Evolutionary conservation across 2,888 invertebrate species (phyloP).

Genomic region (Panorpa germanica): DNA sequence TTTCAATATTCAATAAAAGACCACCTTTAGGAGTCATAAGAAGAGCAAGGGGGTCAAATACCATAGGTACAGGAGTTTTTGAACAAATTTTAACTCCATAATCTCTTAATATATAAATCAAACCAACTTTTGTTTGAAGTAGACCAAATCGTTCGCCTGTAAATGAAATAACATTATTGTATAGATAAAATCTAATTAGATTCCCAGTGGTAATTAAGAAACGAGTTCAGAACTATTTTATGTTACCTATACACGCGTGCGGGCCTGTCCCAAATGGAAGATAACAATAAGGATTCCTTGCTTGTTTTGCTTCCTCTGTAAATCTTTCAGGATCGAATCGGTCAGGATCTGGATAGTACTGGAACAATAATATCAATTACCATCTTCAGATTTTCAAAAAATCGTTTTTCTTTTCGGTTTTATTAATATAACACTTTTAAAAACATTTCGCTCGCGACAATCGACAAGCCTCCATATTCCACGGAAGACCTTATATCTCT

Average conservation of each 20-base stretch:
- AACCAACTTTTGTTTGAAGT: constrained; percentile 22
- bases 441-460: too few species aligned
- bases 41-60: constrained; percentile 19
- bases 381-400: too few species aligned
- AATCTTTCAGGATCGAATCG: constrained; percentile 23
- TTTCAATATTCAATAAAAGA: constrained; percentile 19
- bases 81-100: constrained; percentile 19
- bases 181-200: not conserved
- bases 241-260: constrained; percentile 21
- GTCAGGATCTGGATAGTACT: constrained; percentile 21
- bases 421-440: too few species aligned
- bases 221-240: not conserved
- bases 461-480: too few species aligned
- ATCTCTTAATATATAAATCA: constrained; percentile 20
- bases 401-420: too few species aligned
- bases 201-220: not conserved
- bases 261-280: constrained; percentile 24
- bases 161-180: constrained; percentile 1
- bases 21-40: constrained; percentile 21
- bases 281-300: constrained; percentile 20
- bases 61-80: constrained; percentile 17
- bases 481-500: too few species aligned
- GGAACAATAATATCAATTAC: constrained; percentile 7
- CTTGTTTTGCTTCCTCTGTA: constrained; percentile 19
- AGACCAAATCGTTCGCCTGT: constrained; percentile 22